Evolutionary conservation across 2,797 vertebrate genomes (phyloP), one percentile per base, ranked within the genome.

Genomic region (Parauchenoglanis ngamensis): DNA sequence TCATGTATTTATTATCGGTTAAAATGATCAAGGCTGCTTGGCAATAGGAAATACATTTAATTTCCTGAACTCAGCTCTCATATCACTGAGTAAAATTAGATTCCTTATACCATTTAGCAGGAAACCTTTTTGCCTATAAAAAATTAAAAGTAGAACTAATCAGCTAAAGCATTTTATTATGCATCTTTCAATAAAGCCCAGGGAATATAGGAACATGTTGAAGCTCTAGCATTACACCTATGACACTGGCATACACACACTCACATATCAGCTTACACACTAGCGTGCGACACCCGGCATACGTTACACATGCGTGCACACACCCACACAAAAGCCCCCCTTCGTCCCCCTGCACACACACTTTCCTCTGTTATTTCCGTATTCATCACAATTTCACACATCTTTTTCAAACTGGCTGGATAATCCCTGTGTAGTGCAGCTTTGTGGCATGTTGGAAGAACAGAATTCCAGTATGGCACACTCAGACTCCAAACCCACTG

Each of bases 331-430:
- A 91, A 92, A 89, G 76, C 86, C 89, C 91, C 89, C 85, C 13
- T 40, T 23, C 87, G 6, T 44, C 35, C 70, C 76, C 28, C 15
- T 0, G 3, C 31, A 25, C 40, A 67, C 79, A 93, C 92, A 94
- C 92, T 89, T 92, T 92, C 91, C 92, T 92, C 90, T 94, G 93
- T 94, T 95, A 94, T 95, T 95, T 95, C 94, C 93, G 92, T 93
- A 93, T 92, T 91, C 91, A 85, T 93, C 92, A 92, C 93, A 93
- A 95, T 95, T 95, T 96, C 94, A 95, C 95, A 94, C 93, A 89
- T 94, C 92, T 95, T 95, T 95, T 94, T 93, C 86, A 88, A 91
- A 90, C 91, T 91, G 93, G 92, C 86, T 89, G 88, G 92, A 89
- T 95, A 94, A 95, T 94, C 94, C 93, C 90, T 72, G 70, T 87